Evolutionary conservation across 1,140 invertebrate species (phyloP).

Genomic region (Drosophila littoralis): DNA sequence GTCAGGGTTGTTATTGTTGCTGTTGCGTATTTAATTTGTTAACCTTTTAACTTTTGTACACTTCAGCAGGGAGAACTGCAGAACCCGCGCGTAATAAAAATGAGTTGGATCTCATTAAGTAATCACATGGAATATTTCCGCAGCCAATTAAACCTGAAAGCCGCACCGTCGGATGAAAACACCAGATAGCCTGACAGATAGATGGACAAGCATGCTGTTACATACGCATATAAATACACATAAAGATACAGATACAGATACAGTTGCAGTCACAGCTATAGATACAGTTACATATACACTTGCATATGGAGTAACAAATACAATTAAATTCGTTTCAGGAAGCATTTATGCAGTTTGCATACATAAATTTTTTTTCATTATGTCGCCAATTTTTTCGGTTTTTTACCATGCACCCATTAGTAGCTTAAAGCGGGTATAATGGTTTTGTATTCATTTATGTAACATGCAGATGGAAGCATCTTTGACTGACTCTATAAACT

Average conservation of each 20-base stretch:
- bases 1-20: conserved; percentile 43
- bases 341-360: conserved; percentile 76
- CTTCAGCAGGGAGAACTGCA: conserved; percentile 28
- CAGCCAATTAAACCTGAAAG: conserved; percentile 80
- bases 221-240: conserved; percentile 12
- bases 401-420: not conserved
- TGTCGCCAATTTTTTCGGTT: conserved; percentile 20
- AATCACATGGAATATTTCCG: conserved; percentile 81
- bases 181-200: conserved; percentile 56
- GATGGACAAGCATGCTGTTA: conserved; percentile 58
- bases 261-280: conserved; percentile 42
- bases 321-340: conserved; percentile 81
- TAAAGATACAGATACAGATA: conserved; percentile 27
- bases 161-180: conserved; percentile 56
- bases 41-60: conserved; percentile 77
- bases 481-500: no score
- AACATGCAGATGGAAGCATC: not conserved
- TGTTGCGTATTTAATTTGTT: conserved; percentile 51
- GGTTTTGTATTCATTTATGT: not conserved
- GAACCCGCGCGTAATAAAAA: conserved; percentile 56
- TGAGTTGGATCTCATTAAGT: conserved; percentile 78
- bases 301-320: conserved; percentile 60
- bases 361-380: conserved; percentile 15
- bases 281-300: conserved; percentile 37
- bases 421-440: not conserved